Base-by-base conservation (phyloP, 2,113 vertebrate genomes). In the Pandion haliaetus region DNA sequence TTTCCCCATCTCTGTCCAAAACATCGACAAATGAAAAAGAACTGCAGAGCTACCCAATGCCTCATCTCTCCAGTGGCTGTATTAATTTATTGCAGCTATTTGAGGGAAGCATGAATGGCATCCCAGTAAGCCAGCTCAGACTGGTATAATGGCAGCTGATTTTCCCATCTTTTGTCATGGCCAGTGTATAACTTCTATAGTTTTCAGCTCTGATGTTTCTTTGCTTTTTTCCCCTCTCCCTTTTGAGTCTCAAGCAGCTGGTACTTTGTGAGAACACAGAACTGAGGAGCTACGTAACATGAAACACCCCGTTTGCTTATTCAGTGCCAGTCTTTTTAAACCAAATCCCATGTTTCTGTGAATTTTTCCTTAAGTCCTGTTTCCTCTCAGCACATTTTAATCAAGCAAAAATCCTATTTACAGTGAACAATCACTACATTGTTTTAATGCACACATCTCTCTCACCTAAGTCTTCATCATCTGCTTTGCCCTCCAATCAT, bases 71-170 rank as follows among this genome's bases (percentile, higher is more conserved):
- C 49, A 70, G 67, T 59, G 47, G 49, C 29, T 76, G 42, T 52
- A 40, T 76, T 96, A 95, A 94, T 97, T 95, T 94, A 94, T 88
- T 92, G 86, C 59, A 92, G 85, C 80, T 86, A 88, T 93, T 97
- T 89, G 93, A 97, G 89, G 86, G 86, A 87, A 95, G 65, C 69
- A 93, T 59, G 88, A 97, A 97, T 86, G 87, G 78, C 88, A 93
- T 76, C 42, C 77, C 73, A 84, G 69, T 79, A 88, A 90, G 79
- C 61, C 77, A 97, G 73, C 87, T 95, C 72, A 45, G 82, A 67
- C 61, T 86, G 61, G 62, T 69, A 61, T 34, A 96, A 73, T 85
- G 54, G 79, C 79, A 88, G n/a, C 36, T 80, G 82, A 94, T 80
- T 23, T 82, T 84, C 66, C 86, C 79, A 86, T 61, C 79, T 88